Base-by-base conservation (phyloP, 2,113 vertebrate species). In the Malurus alboscapulatus region DNA sequence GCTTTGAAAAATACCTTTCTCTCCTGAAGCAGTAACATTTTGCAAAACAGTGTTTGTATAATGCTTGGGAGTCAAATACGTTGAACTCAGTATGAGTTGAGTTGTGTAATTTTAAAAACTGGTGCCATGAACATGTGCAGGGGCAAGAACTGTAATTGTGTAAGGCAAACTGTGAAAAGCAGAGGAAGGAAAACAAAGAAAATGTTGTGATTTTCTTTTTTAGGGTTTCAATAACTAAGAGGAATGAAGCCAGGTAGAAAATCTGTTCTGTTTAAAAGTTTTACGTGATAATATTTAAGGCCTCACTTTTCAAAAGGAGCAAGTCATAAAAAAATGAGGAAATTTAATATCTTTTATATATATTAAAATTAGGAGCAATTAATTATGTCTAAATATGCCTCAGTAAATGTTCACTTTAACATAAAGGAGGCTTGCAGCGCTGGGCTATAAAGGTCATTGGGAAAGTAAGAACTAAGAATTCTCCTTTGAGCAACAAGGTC, bases 391-490 rank as follows among this genome's bases (percentile, higher is more conserved):
- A 84, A 94, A 79, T 79, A 32, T 85, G 27, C 66, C 36, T 84
- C 44, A 68, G 40, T 84, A 91, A 82, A 82, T 72, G 27, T 85
- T 82, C 74, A 82, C 44, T 59, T 44, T 66, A 88, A 74, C 27
- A 12, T 82, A 44, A 87, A 61, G 32, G 47, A 57, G 17, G 14
- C n/a, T 87, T 85, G 57, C 75, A 65, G 66, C 61, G 45, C n/a
- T 57, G 29, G 50, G 26, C 14, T 50, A 53, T 68, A 87, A 87
- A 91, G 84, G 95, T 88, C 72, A 22, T 54, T 57, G 51, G 81
- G 66, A 81, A 94, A 93, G 53, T 22, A 93, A 89, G 74, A 96
- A 79, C 62, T 81, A 74, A 92, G 44, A 89, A 75, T 72, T 94
- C 68, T 92, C 66, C 61, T 94, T 87, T 75, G 65, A 91, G 69